Base-by-base conservation (phyloP, 2,888 invertebrate species). In the Lagria hirta region DNA sequence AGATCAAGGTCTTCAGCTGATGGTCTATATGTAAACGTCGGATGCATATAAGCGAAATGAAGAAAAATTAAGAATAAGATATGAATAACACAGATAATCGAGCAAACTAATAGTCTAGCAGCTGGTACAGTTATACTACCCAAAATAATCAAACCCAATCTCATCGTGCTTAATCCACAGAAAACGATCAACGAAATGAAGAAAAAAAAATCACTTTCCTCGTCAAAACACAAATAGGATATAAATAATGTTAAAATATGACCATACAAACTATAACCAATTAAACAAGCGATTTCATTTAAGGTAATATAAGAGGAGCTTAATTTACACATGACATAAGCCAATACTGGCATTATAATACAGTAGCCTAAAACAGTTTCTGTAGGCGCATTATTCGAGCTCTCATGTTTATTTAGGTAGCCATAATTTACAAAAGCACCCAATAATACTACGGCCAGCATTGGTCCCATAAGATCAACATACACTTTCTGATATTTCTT, bases 41-140 rank as follows among this genome's bases (percentile, higher is more conserved):
- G 66, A 64, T 75, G 75, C 73, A 77, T 74, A 54, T 72, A 76
- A 2, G 71, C 69, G 61, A 75, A 76, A 61, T 77, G 75, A 37
- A 76, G 58, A 58, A 73, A 75, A 27, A 76, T 66, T n/a, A 75
- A 55, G 57, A 72, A 75, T 34, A 77, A 60, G 12, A 76, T 62
- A 57, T 78, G 75, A 32, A 69, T 52, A 24, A 71, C 61, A 5
- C 72, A 71, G 21, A 75, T 65, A 20, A 68, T 52, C 47, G 73
- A 73, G 53, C 76, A 75, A 5, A 76, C 66, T n/a, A 77, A 55
- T 30, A 78, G 67, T 34, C 76, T 60, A 6, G 70, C 69, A 12
- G 67, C 74, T 4, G 76, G 76, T 29, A 65, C 53, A 7, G 69
- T 68, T 28, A 76, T 74, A n/a, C 71, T 69, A 27, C 67, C 61